A percentile compares a stretch with the other conserved stretches of the same genome.
Conservation (phyloP, 37 sponge, comb jelly and placozoan species). For the Oopsacas minuta region DNA sequence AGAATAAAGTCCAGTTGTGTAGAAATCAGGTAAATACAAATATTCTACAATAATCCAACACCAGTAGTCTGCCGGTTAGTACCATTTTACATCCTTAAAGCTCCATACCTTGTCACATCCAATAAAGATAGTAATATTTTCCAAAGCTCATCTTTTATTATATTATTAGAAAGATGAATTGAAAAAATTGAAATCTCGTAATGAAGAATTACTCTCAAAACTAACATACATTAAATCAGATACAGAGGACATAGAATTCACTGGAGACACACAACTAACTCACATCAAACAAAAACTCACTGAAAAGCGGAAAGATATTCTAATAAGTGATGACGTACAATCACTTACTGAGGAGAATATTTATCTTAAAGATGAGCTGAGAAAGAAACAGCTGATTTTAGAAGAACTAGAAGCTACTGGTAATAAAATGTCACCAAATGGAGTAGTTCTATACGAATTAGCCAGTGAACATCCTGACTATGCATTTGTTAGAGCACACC, state of each 20-base stretch:
- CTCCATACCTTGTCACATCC: no score
- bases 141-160: no score
- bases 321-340: neutral
- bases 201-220: neutral
- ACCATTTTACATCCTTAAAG: no score
- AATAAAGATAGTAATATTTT: no score
- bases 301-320: neutral
- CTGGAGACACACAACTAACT: neutral
- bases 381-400: neutral
- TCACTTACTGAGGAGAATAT: neutral
- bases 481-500: neutral
- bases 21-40: neutral
- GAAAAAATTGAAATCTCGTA: neutral
- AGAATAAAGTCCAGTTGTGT: neutral
- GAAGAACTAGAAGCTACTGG: neutral
- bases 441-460: neutral
- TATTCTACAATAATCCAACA: no score
- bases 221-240: neutral
- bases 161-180: constrained; percentile 15
- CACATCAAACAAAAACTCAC: neutral
- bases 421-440: neutral
- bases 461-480: neutral
- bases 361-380: neutral
- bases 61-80: no score
- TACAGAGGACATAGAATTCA: neutral